phyloP scores from a whole-genome alignment of 2,113 vertebrate genomes.

The Uria aalge region DNA sequence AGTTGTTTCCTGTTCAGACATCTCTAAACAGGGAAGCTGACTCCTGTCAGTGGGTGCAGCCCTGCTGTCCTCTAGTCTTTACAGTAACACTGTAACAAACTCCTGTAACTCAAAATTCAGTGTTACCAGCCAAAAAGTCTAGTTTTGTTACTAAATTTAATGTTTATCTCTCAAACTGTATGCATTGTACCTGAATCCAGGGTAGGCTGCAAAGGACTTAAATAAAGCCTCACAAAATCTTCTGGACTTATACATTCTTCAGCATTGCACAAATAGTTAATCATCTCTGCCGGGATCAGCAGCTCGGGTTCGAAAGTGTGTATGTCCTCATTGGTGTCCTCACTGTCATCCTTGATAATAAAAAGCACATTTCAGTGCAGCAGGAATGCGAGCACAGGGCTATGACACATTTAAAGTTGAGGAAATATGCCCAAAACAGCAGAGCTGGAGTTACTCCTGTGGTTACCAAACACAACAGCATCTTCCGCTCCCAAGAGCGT shows the following conservation, averaged over 20 bases:
- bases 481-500: not conserved
- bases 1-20: too few relatives aligned
- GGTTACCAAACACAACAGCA: not conserved
- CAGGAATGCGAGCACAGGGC: too few relatives aligned
- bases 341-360: not conserved
- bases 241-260: slow-evolving; percentile 43
- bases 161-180: not conserved
- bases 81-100: not conserved
- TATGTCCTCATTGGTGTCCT: not conserved
- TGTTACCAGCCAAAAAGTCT: not conserved
- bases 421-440: not conserved
- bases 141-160: not conserved
- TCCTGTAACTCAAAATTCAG: not conserved
- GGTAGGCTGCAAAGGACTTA: slow-evolving; percentile 44
- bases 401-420: not conserved
- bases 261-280: slow-evolving; percentile 32
- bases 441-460: not conserved
- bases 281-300: slow-evolving; percentile 52
- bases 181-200: slow-evolving; percentile 44
- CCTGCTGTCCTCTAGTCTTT: not conserved
- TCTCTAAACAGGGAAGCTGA: too few relatives aligned
- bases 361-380: not conserved
- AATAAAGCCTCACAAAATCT: slow-evolving; percentile 61
- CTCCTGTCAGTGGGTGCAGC: not conserved
- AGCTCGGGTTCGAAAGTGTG: slow-evolving; percentile 27